These are phyloP conservation scores for Erebia ligea DNA, from an alignment of 2,888 invertebrate species.

Conservation along the genomic window DNA sequence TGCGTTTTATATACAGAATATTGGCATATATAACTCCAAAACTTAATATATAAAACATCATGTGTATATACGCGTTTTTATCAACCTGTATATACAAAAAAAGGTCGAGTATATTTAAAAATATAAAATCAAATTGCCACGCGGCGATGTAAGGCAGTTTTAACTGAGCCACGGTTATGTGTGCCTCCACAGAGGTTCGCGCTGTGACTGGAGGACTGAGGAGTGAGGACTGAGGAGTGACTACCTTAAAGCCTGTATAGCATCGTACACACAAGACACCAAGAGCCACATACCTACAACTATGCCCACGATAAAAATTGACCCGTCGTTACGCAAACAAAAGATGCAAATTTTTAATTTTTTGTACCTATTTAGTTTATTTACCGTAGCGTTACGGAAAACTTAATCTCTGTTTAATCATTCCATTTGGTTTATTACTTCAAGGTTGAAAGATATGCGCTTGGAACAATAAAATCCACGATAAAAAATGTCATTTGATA, in stretches of 20 bases:
- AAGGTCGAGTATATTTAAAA: background rate
- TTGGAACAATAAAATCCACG: background rate
- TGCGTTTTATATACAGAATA: conserved; percentile 2
- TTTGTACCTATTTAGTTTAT: background rate
- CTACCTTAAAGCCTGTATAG: conserved; percentile 15
- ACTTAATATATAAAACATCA: background rate
- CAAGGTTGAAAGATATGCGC: background rate
- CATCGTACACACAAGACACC: conserved; percentile 6
- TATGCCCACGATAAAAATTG: conserved; percentile 24
- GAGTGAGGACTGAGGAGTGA: conserved; percentile 4
- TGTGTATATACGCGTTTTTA: background rate
- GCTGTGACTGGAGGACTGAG: conserved; percentile 34
- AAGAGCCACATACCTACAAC: conserved; percentile 7
- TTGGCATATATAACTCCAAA: background rate
- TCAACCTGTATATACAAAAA: background rate
- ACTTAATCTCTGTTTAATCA: background rate
- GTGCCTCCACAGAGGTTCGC: conserved; percentile 40
- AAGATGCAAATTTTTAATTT: conserved; percentile 15
- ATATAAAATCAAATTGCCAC: conserved; percentile 28
- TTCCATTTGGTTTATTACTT: background rate
- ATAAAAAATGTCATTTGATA: background rate
- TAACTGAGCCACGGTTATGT: conserved; percentile 23
- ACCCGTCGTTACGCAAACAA: conserved; percentile 20
- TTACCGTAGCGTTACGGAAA: background rate
- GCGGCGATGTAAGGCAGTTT: conserved; percentile 31